Evolutionary conservation across 92 coral and sea anemone genomes (phyloP).

Genomic region (Palythoa grandiflora): DNA sequence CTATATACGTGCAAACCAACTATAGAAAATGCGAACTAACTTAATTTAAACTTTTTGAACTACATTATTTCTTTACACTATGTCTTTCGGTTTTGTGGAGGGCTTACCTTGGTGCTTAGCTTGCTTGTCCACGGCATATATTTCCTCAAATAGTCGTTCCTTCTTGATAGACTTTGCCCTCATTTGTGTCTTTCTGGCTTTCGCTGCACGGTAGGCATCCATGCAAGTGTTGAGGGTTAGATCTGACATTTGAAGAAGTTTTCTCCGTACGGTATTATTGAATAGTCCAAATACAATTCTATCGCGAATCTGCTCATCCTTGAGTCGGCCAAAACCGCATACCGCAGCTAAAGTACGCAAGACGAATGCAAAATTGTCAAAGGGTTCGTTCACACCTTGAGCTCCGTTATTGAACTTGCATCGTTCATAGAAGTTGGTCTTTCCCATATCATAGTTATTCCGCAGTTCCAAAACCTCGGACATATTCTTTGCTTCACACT

Average conservation of each 20-base stretch:
- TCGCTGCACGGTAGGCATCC: slow-evolving; percentile 38
- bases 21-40: no score
- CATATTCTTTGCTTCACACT: no score
- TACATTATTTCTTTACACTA: no score
- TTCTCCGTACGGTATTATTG: background rate
- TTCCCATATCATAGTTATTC: no score
- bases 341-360: slow-evolving; percentile 5
- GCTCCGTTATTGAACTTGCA: background rate
- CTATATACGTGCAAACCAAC: no score
- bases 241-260: slow-evolving; percentile 44
- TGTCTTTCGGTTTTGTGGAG: background rate
- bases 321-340: slow-evolving; percentile 9
- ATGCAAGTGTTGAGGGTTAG: slow-evolving; percentile 33
- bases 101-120: no score
- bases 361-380: background rate
- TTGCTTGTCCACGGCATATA: background rate
- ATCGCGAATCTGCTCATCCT: background rate
- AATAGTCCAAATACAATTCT: slow-evolving; percentile 1
- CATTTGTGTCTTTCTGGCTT: slow-evolving; percentile 42
- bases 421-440: no score
- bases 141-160: background rate
- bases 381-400: background rate
- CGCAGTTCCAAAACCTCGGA: no score
- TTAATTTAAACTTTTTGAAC: no score
- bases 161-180: slow-evolving; percentile 12